These are phyloP conservation scores for Noctua comes DNA, from an alignment of 2,888 invertebrate species.

Conservation along the genomic window DNA sequence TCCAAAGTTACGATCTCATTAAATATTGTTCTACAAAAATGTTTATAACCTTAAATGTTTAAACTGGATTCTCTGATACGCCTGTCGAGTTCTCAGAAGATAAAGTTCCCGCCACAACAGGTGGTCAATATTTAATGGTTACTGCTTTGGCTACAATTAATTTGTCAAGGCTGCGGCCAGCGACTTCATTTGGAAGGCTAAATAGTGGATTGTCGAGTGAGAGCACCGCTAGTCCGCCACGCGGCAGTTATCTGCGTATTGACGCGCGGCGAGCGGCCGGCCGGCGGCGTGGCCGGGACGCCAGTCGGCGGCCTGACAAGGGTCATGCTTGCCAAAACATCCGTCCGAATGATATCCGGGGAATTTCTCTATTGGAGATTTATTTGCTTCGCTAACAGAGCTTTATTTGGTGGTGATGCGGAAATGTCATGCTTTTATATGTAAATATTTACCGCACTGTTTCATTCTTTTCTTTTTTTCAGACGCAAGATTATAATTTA, in stretches of 20 bases:
- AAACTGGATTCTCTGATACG: constrained; percentile 49
- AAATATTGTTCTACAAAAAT: constrained; percentile 12
- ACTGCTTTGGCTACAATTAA: constrained; percentile 81
- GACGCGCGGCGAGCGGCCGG: constrained; percentile 48
- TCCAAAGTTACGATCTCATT: neutral
- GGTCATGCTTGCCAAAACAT: constrained; percentile 81
- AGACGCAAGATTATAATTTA: constrained; percentile 9
- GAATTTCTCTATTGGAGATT: constrained; percentile 74
- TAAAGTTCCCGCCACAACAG: constrained; percentile 75
- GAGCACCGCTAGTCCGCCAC: constrained; percentile 31
- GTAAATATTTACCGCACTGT: constrained; percentile 34
- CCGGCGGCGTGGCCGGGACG: constrained; percentile 27
- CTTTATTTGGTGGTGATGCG: constrained; percentile 59
- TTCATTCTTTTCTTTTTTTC: constrained; percentile 13
- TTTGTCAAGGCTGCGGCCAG: constrained; percentile 77
- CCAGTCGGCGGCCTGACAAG: constrained; percentile 71
- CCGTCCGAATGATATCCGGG: constrained; percentile 75
- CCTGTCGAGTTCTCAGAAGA: constrained; percentile 59
- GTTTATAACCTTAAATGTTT: constrained; percentile 47
- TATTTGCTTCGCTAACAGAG: constrained; percentile 69
- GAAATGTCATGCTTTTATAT: constrained; percentile 44
- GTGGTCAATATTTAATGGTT: constrained; percentile 84
- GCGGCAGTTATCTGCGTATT: constrained; percentile 50
- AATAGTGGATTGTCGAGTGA: constrained; percentile 64
- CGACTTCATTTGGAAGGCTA: constrained; percentile 69